A percentile compares a stretch with the other conserved stretches of the same genome.
Evolutionary conservation across 2,888 invertebrate species (phyloP).

Genomic region (Pheosia tremula): DNA sequence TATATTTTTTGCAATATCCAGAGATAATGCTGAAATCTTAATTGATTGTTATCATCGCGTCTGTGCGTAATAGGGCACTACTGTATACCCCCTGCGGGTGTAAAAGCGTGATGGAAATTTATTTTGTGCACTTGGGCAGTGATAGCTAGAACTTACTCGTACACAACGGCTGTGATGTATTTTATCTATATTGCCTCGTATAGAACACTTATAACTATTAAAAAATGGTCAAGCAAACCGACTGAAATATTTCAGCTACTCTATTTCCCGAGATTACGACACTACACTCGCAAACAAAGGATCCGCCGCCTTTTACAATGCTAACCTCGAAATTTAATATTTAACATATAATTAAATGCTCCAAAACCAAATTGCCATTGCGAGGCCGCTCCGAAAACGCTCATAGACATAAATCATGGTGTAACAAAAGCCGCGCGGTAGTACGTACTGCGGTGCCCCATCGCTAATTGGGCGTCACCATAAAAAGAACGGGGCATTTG

Average conservation of each 20-base stretch:
- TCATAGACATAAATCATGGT: constrained; percentile 70
- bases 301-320: constrained; percentile 32
- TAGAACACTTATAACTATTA: too few species aligned
- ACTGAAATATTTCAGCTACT: too few species aligned
- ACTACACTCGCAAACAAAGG: constrained; percentile 24
- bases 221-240: too few species aligned
- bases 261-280: not conserved
- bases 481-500: constrained; percentile 7
- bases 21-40: not conserved
- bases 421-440: constrained; percentile 70
- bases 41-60: too few species aligned
- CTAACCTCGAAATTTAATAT: constrained; percentile 48
- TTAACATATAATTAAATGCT: constrained; percentile 46
- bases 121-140: too few species aligned
- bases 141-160: too few species aligned
- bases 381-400: constrained; percentile 35
- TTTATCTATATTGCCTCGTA: too few species aligned
- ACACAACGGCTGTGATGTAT: too few species aligned
- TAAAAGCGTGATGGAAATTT: too few species aligned
- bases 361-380: constrained; percentile 48
- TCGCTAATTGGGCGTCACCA: constrained; percentile 57
- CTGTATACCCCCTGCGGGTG: too few species aligned
- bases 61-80: too few species aligned
- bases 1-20: not conserved
- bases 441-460: constrained; percentile 49